Conservation (phyloP, 1,140 invertebrate species). For the Drosophila neocordata region DNA sequence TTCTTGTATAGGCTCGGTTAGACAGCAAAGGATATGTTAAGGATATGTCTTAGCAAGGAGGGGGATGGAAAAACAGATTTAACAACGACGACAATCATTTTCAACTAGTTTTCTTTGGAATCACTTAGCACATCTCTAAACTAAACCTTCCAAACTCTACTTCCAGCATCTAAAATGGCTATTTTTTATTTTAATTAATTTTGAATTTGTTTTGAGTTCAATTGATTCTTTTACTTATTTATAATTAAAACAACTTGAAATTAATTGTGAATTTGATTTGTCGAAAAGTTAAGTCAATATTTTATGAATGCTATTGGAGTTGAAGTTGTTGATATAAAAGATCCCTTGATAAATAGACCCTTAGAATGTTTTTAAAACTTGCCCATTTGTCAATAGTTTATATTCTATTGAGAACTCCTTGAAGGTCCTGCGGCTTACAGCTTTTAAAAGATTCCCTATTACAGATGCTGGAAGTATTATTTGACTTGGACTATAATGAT, state of each 20-base stretch:
- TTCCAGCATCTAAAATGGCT: slow-evolving; percentile 27
- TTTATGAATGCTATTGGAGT: too few relatives aligned
- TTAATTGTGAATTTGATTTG: too few relatives aligned
- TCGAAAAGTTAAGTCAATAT: too few relatives aligned
- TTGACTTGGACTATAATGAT: background rate
- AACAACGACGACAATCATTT: slow-evolving; percentile 57
- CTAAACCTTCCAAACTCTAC: slow-evolving; percentile 10
- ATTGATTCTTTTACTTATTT: too few relatives aligned
- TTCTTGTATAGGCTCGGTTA: slow-evolving; percentile 40
- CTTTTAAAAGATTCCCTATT: background rate
- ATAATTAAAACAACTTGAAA: too few relatives aligned
- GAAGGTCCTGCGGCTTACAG: background rate
- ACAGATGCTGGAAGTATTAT: slow-evolving; percentile 27
- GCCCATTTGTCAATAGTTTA: too few relatives aligned
- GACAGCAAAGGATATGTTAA: slow-evolving; percentile 58
- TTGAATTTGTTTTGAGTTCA: too few relatives aligned
- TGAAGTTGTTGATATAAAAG: too few relatives aligned
- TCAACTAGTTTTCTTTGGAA: slow-evolving; percentile 27
- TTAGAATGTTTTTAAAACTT: too few relatives aligned
- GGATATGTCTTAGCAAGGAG: slow-evolving; percentile 37
- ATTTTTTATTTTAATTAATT: background rate
- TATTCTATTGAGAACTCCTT: too few relatives aligned
- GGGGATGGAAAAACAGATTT: slow-evolving; percentile 43
- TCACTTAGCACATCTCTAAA: slow-evolving; percentile 18
- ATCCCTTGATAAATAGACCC: too few relatives aligned